Evolutionary conservation across 2,888 invertebrate species (phyloP).

Genomic region (Tipula lateralis): DNA sequence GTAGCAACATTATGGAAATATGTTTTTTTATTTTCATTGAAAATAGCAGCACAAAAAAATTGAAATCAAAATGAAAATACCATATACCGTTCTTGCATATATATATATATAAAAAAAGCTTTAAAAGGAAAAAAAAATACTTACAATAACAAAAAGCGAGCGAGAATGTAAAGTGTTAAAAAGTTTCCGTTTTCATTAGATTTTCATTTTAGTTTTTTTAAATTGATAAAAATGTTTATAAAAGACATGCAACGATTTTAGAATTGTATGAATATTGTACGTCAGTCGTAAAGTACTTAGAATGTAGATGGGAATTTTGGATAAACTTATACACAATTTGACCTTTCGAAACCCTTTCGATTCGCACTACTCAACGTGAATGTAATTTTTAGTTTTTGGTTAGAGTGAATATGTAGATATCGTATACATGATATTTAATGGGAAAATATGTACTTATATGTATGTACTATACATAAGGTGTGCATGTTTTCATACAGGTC

Average conservation of each 20-base stretch:
- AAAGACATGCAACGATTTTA: neutral
- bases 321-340: neutral
- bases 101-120: neutral
- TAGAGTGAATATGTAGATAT: neutral
- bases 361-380: neutral
- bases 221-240: neutral
- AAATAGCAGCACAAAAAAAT: neutral
- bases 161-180: neutral
- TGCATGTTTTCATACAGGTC: neutral
- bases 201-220: neutral
- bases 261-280: neutral
- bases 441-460: neutral
- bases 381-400: neutral
- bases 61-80: neutral
- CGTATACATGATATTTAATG: neutral
- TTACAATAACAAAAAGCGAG: neutral
- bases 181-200: neutral
- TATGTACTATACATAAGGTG: neutral
- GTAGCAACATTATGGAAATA: neutral
- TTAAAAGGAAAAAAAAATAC: neutral
- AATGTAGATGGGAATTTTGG: neutral
- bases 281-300: neutral
- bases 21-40: neutral
- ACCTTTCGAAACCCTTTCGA: neutral
- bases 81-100: too few species aligned